Percentiles rank a stretch among this genome's conserved stretches.
Conservation (phyloP, 1,140 invertebrate species). For the Adoxophyes honmai region DNA sequence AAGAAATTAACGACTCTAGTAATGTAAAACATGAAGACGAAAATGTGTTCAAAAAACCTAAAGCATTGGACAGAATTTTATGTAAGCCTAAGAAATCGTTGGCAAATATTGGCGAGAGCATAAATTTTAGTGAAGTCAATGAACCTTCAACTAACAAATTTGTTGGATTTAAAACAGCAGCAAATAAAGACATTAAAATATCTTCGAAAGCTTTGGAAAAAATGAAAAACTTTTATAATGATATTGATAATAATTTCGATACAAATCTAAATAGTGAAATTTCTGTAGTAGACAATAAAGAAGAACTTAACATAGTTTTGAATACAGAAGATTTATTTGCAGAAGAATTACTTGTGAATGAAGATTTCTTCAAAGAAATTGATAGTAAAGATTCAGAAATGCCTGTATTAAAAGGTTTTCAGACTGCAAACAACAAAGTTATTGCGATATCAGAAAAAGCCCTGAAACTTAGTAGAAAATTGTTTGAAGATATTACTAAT, state of each 20-base stretch:
- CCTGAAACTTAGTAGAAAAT: slow-evolving; percentile 28
- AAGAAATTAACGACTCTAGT: not conserved
- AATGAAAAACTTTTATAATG: slow-evolving; percentile 21
- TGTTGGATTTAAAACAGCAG: slow-evolving; percentile 15
- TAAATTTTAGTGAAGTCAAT: not conserved
- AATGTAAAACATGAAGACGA: not conserved
- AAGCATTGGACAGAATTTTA: slow-evolving; percentile 11
- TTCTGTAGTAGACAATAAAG: not conserved
- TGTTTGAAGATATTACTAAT: slow-evolving; percentile 21
- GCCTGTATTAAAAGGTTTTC: slow-evolving; percentile 28
- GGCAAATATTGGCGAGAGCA: not conserved
- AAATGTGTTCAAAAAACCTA: not conserved
- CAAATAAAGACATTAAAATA: slow-evolving; percentile 12
- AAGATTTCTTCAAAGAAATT: slow-evolving; percentile 5
- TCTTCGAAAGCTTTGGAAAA: slow-evolving; percentile 5
- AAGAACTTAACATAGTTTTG: not conserved
- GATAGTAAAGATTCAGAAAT: not conserved
- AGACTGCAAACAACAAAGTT: slow-evolving; percentile 21
- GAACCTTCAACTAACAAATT: not conserved
- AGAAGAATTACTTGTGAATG: not conserved
- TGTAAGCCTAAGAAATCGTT: not conserved
- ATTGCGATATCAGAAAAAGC: slow-evolving; percentile 11
- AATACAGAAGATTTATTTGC: slow-evolving; percentile 3
- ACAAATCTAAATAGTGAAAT: slow-evolving; percentile 2
- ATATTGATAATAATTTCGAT: slow-evolving; percentile 17